phyloP scores from a whole-genome alignment of 1,140 invertebrate species.

The Lysiphlebus fabarum region DNA sequence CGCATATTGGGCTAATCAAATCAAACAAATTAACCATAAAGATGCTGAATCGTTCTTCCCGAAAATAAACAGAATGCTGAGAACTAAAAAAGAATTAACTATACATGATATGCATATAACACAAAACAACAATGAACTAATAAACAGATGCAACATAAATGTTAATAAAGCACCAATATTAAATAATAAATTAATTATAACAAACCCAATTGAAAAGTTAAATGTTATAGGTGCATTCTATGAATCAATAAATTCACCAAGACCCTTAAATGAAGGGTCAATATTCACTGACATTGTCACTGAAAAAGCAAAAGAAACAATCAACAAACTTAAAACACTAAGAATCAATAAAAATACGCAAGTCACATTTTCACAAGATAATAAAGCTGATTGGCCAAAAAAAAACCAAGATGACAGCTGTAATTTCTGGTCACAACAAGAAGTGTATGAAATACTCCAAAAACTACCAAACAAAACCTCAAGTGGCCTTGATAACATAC shows the following conservation, averaged over 20 bases:
- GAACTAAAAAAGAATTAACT: background rate
- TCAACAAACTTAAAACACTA: background rate
- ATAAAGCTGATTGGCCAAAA: background rate
- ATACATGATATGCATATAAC: slow-evolving; percentile 4
- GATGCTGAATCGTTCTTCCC: slow-evolving; percentile 14
- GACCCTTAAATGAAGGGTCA: slow-evolving; percentile 11
- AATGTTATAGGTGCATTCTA: slow-evolving; percentile 17
- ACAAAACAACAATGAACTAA: background rate
- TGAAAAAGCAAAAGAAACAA: background rate
- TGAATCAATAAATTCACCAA: slow-evolving; percentile 16
- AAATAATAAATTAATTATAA: slow-evolving; percentile 12
- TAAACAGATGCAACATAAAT: background rate
- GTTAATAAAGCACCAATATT: background rate
- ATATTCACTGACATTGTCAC: background rate
- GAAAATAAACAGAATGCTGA: slow-evolving; percentile 14
- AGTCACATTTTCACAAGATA: background rate
- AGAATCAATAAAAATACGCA: background rate
- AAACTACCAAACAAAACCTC: slow-evolving; percentile 24
- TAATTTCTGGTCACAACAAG: background rate
- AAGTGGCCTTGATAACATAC: slow-evolving; percentile 11
- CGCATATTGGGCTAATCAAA: background rate
- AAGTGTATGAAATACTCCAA: background rate
- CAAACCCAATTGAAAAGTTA: background rate
- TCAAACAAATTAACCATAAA: slow-evolving; percentile 10
- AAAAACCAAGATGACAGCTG: background rate